phyloP scores from a whole-genome alignment of 2,888 invertebrate species.

The Proisotoma minuta region DNA sequence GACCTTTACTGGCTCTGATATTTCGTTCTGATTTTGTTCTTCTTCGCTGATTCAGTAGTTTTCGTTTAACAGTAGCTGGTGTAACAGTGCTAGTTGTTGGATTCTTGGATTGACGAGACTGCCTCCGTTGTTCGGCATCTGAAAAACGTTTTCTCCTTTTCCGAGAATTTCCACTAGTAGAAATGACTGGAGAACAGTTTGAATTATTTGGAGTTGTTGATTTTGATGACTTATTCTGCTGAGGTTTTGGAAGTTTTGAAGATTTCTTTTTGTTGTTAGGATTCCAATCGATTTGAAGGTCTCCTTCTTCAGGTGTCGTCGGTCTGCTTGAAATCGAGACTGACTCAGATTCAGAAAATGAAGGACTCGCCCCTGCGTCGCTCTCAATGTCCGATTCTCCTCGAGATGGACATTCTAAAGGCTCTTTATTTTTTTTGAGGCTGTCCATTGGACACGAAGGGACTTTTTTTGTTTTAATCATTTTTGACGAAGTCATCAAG shows the following conservation, averaged over 20 bases:
- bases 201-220: no score
- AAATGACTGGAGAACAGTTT: no score
- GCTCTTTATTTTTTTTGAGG: no score
- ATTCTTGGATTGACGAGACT: neutral
- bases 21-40: constrained; percentile 37
- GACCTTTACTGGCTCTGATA: constrained; percentile 26
- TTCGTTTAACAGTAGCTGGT: neutral
- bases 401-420: no score
- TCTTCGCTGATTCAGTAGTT: constrained; percentile 26
- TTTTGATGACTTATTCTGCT: no score
- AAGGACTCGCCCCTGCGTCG: constrained; percentile 34
- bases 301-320: constrained; percentile 6
- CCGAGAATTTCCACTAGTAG: neutral
- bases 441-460: no score
- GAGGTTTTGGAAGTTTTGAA: no score
- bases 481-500: no score
- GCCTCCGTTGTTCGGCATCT: no score
- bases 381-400: constrained; percentile 26
- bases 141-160: neutral
- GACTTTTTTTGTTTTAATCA: no score
- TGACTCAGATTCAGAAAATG: constrained; percentile 14
- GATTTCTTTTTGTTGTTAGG: no score
- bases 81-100: neutral
- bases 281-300: no score
- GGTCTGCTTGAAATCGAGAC: constrained; percentile 10